Evolutionary conservation across 2,113 vertebrate genomes (phyloP).

Genomic region (Catharus fuscescens): DNA sequence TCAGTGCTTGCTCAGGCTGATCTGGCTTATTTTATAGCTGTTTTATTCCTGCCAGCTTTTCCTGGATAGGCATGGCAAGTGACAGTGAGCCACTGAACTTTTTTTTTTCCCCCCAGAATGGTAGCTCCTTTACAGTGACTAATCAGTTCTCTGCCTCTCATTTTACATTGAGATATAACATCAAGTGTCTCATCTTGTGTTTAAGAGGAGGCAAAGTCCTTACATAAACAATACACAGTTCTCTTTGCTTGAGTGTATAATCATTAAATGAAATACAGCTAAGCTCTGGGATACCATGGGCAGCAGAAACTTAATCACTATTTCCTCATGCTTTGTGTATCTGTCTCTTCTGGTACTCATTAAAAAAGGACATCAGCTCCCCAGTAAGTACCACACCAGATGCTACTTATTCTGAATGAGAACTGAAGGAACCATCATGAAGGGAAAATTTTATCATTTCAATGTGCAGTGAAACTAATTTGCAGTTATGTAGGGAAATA

Average conservation of each 20-base stretch:
- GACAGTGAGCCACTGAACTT: background rate
- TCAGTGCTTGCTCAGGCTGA: background rate
- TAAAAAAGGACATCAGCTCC: constrained; percentile 48
- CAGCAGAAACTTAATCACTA: constrained; percentile 39
- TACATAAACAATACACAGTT: background rate
- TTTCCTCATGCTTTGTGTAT: constrained; percentile 38
- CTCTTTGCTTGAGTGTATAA: background rate
- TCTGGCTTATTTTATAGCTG: background rate
- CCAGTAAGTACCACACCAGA: constrained; percentile 30
- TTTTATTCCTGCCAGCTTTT: constrained; percentile 7
- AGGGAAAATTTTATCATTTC: background rate
- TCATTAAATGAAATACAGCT: background rate
- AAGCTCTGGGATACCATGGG: background rate
- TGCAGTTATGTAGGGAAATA: background rate
- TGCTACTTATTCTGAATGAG: constrained; percentile 40
- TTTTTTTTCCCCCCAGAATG: background rate
- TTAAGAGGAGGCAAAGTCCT: constrained; percentile 7
- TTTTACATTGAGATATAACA: background rate
- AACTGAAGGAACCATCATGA: constrained; percentile 19
- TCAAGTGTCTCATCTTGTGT: background rate
- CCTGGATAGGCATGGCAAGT: background rate
- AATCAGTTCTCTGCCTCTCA: background rate
- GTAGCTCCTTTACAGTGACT: background rate
- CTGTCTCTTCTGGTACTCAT: constrained; percentile 24
- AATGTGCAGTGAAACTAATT: background rate